Percentiles rank a stretch among this genome's conserved stretches.
phyloP scores from a whole-genome alignment of 1,140 invertebrate genomes.

The Hyphantria cunea region DNA sequence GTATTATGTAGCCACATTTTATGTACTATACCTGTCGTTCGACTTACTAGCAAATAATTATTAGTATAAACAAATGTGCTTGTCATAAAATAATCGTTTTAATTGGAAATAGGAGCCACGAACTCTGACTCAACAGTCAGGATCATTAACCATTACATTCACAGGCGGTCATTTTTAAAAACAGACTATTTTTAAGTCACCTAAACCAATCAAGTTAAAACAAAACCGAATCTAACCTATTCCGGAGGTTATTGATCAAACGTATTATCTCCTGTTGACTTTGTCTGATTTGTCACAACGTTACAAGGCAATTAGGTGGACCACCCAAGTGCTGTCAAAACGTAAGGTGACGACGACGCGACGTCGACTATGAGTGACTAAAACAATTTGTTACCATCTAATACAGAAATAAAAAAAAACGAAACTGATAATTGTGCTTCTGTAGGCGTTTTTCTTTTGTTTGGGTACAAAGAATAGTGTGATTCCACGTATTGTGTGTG shows the following conservation, averaged over 20 bases:
- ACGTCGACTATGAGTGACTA: conserved; percentile 37
- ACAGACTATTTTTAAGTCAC: no score
- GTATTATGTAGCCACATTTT: no score
- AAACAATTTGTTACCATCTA: conserved; percentile 47
- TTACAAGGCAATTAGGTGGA: conserved; percentile 54
- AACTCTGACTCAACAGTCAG: no score
- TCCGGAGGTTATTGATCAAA: conserved; percentile 38
- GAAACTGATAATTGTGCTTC: conserved; percentile 21
- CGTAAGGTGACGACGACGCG: conserved; percentile 20
- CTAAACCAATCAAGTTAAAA: conserved; percentile 1
- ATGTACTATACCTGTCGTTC: no score
- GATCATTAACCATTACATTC: no score
- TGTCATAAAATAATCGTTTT: no score
- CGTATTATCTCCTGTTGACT: conserved; percentile 46
- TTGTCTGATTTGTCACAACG: conserved; percentile 56
- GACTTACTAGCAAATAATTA: no score
- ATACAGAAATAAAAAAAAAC: conserved; percentile 22
- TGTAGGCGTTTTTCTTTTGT: conserved; percentile 24
- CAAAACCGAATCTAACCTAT: conserved; percentile 18
- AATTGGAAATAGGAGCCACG: no score
- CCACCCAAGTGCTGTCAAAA: conserved; percentile 53
- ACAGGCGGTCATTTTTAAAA: no score
- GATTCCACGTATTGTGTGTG: conserved; percentile 14
- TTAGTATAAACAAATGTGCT: no score
- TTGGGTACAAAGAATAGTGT: conserved; percentile 9